Base-by-base conservation (phyloP, 1,140 invertebrate species). In the Heliconius eleuchia region DNA sequence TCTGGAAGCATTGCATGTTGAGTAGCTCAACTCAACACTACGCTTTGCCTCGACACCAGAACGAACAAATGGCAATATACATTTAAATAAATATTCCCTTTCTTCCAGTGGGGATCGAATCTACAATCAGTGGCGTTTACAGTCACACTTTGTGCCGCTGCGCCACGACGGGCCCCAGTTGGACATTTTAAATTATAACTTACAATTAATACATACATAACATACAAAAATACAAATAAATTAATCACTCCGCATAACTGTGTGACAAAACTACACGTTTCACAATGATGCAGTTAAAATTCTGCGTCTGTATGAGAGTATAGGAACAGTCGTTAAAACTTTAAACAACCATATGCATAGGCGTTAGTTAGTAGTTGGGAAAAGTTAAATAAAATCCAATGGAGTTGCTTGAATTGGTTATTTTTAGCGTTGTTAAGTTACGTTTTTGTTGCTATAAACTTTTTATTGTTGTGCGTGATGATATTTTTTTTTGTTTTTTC, bases 211-310 rank as follows among this genome's bases (percentile, higher is more conserved):
- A 11, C 13, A 46, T 3, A 16, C 42, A 46, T 42, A 46, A 16
- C 42, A 16, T 46, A 46, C 19, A 23, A 57, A 57, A 57, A n/a
- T n/a, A 57, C 2, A 57, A n/a, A 52, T 23, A 57, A 57, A 23
- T 11, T 57, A 57, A 57, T 19, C n/a, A 3, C 7, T 57, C 2
- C 9, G n/a, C 9, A n/a, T 9, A 23, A 66, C 7, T 27, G 3
- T 66, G 19, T 30, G 57, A 66, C 57, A 66, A 66, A 66, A 30
- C 60, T 30, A 30, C 60, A 16, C 60, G 8, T 18, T 66, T 30
- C 60, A 66, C 27, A 66, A 66, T 66, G 60, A 66, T 66, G 3
- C 60, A 66, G 60, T 66, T 66, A 66, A 66, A 66, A 66, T 66
- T 66, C 60, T 11, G 13, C 27, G 3, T 60, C n/a, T 60, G n/a